Evolutionary conservation across 2,888 invertebrate genomes (phyloP).

Genomic region (Cheilosia urbana): DNA sequence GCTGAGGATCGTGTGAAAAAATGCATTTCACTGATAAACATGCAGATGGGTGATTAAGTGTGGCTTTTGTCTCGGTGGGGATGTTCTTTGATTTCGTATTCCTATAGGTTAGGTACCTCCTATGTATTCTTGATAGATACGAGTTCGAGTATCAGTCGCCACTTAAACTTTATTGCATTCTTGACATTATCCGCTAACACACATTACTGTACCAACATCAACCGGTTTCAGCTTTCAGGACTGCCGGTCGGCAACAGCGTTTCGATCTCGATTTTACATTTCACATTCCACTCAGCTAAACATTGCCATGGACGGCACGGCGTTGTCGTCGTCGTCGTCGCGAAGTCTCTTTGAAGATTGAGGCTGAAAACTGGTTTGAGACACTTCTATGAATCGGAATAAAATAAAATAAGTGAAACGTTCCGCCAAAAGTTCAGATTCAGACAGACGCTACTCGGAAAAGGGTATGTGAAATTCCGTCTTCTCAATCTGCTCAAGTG

Average conservation of each 20-base stretch:
- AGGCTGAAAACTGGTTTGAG: constrained; percentile 61
- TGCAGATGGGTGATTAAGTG: neutral
- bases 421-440: constrained; percentile 21
- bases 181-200: constrained; percentile 28
- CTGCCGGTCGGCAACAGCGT: constrained; percentile 67
- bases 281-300: constrained; percentile 40
- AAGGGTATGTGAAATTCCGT: constrained; percentile 45
- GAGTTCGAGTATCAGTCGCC: neutral
- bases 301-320: neutral
- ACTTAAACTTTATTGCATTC: constrained; percentile 12
- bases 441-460: neutral
- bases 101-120: neutral
- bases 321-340: constrained; percentile 34
- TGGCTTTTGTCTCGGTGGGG: neutral
- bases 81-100: neutral
- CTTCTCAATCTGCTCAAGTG: constrained; percentile 20
- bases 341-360: constrained; percentile 59
- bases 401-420: constrained; percentile 11
- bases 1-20: constrained; percentile 64
- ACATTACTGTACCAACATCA: constrained; percentile 26
- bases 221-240: constrained; percentile 58
- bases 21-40: constrained; percentile 13
- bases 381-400: constrained; percentile 53
- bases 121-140: neutral
- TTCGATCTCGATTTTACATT: constrained; percentile 61